phyloP scores from a whole-genome alignment of 1,140 invertebrate species.

The Brachionus rotundiformis region DNA sequence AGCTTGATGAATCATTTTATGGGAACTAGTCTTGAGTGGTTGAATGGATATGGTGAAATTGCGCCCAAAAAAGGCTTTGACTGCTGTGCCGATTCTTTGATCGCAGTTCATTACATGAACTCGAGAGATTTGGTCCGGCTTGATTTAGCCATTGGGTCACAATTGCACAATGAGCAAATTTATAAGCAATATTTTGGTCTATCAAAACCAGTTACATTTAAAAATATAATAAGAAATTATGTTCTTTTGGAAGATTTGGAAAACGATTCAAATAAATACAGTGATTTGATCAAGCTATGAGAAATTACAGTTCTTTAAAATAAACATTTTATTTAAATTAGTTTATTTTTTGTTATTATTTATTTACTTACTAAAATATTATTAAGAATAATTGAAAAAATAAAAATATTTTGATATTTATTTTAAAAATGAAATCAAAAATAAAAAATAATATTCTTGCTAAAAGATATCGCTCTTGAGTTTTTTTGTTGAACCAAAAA shows the following conservation, averaged over 20 bases:
- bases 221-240: slow-evolving; percentile 10
- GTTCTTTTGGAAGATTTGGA: background rate
- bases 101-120: slow-evolving; percentile 13
- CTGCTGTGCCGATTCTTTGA: background rate
- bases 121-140: background rate
- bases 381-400: background rate
- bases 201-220: background rate
- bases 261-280: background rate
- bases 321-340: no score
- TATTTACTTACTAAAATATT: no score
- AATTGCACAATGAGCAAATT: background rate
- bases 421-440: no score
- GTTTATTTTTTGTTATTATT: no score
- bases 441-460: no score
- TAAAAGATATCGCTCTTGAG: background rate
- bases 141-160: background rate
- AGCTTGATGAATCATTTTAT: slow-evolving; percentile 28
- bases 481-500: background rate
- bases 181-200: background rate
- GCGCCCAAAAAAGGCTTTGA: background rate
- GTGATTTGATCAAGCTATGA: background rate
- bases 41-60: background rate
- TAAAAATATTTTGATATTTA: no score
- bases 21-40: background rate
- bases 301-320: no score